Evolutionary conservation across 2,888 invertebrate genomes (phyloP), one percentile per base, ranked within the genome.

Genomic region (Leucophenga montana): DNA sequence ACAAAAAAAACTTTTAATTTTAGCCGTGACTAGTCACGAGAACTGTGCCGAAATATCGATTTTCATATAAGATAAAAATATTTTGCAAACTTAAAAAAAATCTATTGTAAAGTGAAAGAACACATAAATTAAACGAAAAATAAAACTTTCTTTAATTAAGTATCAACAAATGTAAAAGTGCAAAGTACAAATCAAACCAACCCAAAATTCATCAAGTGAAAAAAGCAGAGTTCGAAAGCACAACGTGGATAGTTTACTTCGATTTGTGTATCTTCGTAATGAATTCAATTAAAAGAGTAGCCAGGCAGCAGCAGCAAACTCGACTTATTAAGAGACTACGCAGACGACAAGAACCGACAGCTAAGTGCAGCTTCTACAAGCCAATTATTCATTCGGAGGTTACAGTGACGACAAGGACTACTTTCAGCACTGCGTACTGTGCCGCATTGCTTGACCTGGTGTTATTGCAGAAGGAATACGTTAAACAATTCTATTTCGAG

Each of bases 401-500:
- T 27, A 50, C 70, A 46, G 68, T 67, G 70, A n/a, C 65, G 16
- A 18, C 22, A 33, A 66, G 16, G 22, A 61, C 50, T 48, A 70
- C 69, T 33, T 65, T 59, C 64, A 67, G 73, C 57, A 69, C 70
- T 70, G 72, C 48, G 54, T 66, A 71, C 65, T 61, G 70, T 44
- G 65, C 53, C 14, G 22, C 66, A 14, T 67, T 71, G 22, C 64
- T 64, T 9, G 73, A 69, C 66, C 74, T 85, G 73, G 77, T 73
- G 20, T 73, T 85, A 62, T 72, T 86, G 33, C 86, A 87, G 67
- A 86, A 86, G 66, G 85, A 84, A 66, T 86, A 85, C 71, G 78
- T 85, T 33, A 85, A 86, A 64, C 86, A 86, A 71, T 86, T 86
- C 68, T 85, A 84, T 69, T 87, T 87, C 74, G 86, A 87, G 66